phyloP scores from a whole-genome alignment of 2,797 vertebrate genomes.

The Falco peregrinus region DNA sequence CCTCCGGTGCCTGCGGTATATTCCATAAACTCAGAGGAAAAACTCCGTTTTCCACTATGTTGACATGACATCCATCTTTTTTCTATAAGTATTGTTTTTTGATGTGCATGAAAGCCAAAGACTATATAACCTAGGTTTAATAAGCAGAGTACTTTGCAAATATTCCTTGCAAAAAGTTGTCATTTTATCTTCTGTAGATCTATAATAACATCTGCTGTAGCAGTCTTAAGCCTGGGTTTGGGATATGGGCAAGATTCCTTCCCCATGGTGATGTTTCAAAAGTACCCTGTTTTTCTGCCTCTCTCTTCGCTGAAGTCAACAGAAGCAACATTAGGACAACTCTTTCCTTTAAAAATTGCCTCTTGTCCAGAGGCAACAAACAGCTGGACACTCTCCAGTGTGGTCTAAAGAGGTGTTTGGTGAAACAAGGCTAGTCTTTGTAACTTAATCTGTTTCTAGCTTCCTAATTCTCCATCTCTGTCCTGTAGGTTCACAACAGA shows the following conservation, averaged over 20 bases:
- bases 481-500: slow-evolving; percentile 92
- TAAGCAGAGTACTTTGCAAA: background rate
- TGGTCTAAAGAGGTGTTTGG: background rate
- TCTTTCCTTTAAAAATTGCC: background rate
- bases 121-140: background rate
- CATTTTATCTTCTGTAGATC: background rate
- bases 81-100: background rate
- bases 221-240: background rate
- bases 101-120: background rate
- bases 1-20: background rate
- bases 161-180: background rate
- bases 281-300: background rate
- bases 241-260: background rate
- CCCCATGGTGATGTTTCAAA: background rate
- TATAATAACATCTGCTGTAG: background rate
- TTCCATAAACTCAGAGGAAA: background rate
- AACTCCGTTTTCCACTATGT: background rate
- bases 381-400: background rate
- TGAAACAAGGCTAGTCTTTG: background rate
- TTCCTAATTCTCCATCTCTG: background rate
- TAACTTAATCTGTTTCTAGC: background rate
- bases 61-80: background rate
- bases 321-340: background rate
- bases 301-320: background rate
- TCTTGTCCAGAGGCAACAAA: background rate